phyloP scores from a whole-genome alignment of 2,797 vertebrate species.

The Schizopygopsis malacanthus region DNA sequence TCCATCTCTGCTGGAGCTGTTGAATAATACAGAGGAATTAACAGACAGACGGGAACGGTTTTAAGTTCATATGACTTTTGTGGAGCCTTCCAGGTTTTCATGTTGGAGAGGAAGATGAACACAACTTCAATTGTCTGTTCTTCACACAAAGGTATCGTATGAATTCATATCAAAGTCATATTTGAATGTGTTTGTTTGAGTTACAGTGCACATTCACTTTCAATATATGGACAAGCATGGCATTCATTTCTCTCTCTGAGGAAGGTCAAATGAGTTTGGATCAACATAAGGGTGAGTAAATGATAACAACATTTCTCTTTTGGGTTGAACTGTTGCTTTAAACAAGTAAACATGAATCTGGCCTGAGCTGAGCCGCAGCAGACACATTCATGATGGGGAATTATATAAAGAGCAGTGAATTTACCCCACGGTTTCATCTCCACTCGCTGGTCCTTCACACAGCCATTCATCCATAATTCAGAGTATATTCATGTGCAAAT shows the following conservation, averaged over 20 bases:
- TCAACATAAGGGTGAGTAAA: neutral
- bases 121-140: neutral
- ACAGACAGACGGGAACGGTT: no score
- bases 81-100: neutral
- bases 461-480: conserved; percentile 63
- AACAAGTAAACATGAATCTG: conserved; percentile 41
- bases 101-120: neutral
- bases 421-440: conserved; percentile 47
- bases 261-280: neutral
- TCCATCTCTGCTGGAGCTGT: no score
- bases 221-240: neutral
- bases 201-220: no score
- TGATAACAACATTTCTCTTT: neutral
- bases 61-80: no score
- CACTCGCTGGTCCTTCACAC: conserved; percentile 57
- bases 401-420: conserved; percentile 20
- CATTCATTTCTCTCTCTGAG: neutral
- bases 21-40: no score
- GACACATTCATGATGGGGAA: neutral
- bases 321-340: neutral
- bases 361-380: neutral
- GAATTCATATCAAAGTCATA: neutral
- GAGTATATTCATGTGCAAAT: conserved; percentile 70
- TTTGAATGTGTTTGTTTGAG: neutral
- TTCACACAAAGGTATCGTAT: neutral